Base-by-base conservation (phyloP, 2,888 invertebrate genomes). In the Oscheius sp. region DNA sequence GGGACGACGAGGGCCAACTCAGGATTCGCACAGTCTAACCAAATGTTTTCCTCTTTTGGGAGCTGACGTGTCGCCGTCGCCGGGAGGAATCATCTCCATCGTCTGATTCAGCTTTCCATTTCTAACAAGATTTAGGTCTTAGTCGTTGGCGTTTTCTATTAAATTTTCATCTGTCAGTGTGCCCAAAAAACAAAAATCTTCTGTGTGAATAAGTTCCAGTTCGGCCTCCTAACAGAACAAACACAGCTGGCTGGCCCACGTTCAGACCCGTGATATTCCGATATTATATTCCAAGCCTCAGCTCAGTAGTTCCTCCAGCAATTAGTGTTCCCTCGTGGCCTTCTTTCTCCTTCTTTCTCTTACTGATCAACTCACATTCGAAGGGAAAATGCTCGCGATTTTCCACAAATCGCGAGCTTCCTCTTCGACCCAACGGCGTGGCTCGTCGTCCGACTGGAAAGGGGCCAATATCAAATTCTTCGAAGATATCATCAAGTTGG, bases 391-490 rank as follows among this genome's bases (percentile, higher is more conserved):
- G 61, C 31, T 39, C 6, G 61, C 61, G 23, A 33, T 61, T 10
- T 61, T 61, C n/a, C 42, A 61, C 39, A 39, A 42, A 25, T 42
- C 61, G 45, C n/a, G n/a, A n/a, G 45, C 25, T 15, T 20, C 25
- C n/a, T 45, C 42, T 15, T 25, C 42, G 25, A 20, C 58, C 5
- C 34, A 15, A 6, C 53, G 55, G 10, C 42, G 64, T n/a, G 15
- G 52, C 23, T 2, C 33, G 5, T 61, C 61, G 6, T 27, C 45
- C 25, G 61, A 55, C 33, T 53, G 58, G 61, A 45, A 52, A 20
- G 67, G 67, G 10, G 67, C 67, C 45, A 67, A 67, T 20, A 57
- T 57, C 20, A 67, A 67, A 27, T 52, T 67, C 57, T 67, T 67
- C 57, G 67, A 67, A 25, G 67, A 67, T 25, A 33, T 67, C 57